Evolutionary conservation across 2,888 invertebrate species (phyloP).

Genomic region (Oxyteleia sp.): DNA sequence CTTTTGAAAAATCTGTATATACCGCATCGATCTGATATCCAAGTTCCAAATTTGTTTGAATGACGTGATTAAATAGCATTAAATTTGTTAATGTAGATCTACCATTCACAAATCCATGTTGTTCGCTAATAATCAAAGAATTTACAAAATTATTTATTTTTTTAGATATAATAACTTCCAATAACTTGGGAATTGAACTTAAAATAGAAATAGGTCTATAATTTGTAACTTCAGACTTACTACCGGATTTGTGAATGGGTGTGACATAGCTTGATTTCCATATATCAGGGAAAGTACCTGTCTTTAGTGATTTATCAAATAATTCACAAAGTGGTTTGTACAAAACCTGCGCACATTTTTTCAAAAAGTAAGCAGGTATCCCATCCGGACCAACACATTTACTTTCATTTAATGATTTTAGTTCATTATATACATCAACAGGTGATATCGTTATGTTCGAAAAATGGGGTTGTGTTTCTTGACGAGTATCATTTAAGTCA

Average conservation of each 20-base stretch:
- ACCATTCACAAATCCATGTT: conserved; percentile 1
- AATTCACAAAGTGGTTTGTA: background rate
- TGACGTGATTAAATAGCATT: background rate
- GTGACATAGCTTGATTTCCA: conserved; percentile 1
- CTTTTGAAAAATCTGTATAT: background rate
- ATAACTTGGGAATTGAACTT: background rate
- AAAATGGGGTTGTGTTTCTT: too few species aligned
- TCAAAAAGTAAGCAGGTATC: background rate
- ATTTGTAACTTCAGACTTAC: background rate
- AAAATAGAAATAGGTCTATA: conserved; percentile 13
- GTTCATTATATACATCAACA: too few species aligned
- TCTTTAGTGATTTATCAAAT: background rate
- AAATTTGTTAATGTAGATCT: background rate
- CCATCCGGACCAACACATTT: conserved; percentile 5
- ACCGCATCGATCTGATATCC: conserved; percentile 13
- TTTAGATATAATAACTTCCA: too few species aligned
- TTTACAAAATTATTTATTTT: too few species aligned
- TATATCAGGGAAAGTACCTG: background rate
- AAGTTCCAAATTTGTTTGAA: background rate
- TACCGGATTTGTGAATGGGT: conserved; percentile 14
- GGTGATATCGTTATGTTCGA: too few species aligned
- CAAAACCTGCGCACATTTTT: background rate
- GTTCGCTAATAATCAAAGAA: background rate
- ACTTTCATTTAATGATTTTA: too few species aligned
- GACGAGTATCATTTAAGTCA: too few species aligned